Base-by-base conservation (phyloP, 2,113 vertebrate genomes). In the Poeciliopsis occidentalis region DNA sequence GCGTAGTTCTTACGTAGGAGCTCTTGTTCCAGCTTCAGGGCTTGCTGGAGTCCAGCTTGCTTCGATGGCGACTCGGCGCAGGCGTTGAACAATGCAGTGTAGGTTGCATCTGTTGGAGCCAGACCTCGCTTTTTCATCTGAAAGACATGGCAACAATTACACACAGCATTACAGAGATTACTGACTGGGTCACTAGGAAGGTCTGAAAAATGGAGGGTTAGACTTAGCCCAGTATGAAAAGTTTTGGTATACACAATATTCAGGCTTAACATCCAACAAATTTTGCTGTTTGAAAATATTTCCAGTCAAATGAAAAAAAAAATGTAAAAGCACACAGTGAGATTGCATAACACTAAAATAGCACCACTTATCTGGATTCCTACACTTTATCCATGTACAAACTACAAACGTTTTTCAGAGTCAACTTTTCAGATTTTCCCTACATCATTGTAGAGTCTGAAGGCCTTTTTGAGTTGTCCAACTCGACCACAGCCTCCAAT, bases 51-150 rank as follows among this genome's bases (percentile, higher is more conserved):
- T 0, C 96, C 98, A 0, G 94, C 93, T 30, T 95, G 93, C 39
- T 96, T 97, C 86, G 94, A 96, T 0, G 95, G 96, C 0, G 96
- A 96, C 82, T 97, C 94, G 0, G 97, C 96, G 3, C 98, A 99
- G 75, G 96, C 97, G 0, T 99, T 99, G 91, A 99, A 99, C 74
- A 99, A 92, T 0, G 97, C 97, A 0, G 98, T 99, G 87, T 98
- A 99, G 0, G 98, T 98, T 41, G 97, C 95, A 0, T 95, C 96
- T 0, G 92, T 92, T 0, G 97, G 94, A 1, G 78, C 75, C 15
- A 99, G 85, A 44, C 90, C 95, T 75, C 96, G 92, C 72, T 99
- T 99, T 76, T 99, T 99, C 97, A 99, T 96, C 98, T 99, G 78
- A 17, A 71, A 51, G 13, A 60, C 8, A 57, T 22, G 5, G 2